Percentiles rank a stretch among this genome's conserved stretches.
Conservation (phyloP, 1,140 invertebrate genomes). For the Monochamus saltuarius region DNA sequence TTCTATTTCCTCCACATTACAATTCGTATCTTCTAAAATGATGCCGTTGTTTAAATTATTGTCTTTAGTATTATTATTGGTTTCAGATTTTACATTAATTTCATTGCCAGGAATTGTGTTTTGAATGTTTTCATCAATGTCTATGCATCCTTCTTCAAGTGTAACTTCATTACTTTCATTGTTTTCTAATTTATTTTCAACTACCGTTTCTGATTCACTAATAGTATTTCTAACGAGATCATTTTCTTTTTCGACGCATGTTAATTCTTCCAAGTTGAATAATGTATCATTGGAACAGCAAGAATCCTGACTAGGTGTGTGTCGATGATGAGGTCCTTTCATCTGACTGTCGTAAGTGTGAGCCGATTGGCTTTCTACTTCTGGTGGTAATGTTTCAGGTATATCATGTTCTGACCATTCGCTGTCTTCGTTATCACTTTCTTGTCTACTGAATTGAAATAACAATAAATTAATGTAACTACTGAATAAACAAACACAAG, state of each 20-base stretch:
- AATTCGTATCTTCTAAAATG: too few species aligned
- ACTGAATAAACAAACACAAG: constrained; percentile 1
- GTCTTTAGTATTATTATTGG: too few species aligned
- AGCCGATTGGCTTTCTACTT: constrained; percentile 33
- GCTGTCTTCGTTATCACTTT: constrained; percentile 32
- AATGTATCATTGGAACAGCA: constrained; percentile 64
- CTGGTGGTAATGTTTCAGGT: constrained; percentile 14
- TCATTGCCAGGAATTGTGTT: too few species aligned
- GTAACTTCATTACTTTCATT: constrained; percentile 13
- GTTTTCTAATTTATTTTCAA: constrained; percentile 3
- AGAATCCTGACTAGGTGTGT: constrained; percentile 61
- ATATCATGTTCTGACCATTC: constrained; percentile 41
- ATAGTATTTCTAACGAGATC: background rate
- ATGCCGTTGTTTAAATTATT: too few species aligned
- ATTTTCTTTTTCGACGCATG: constrained; percentile 19
- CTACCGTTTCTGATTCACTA: background rate
- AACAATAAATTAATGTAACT: constrained; percentile 6
- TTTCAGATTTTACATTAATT: too few species aligned
- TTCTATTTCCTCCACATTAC: too few species aligned
- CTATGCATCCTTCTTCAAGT: too few species aligned
- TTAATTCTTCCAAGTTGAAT: constrained; percentile 59
- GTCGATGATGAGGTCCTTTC: constrained; percentile 47
- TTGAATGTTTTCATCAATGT: too few species aligned
- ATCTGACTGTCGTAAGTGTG: constrained; percentile 39
- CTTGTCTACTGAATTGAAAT: constrained; percentile 9